Base-by-base conservation (phyloP, 2,113 vertebrate species). In the Dermatemys mawii region DNA sequence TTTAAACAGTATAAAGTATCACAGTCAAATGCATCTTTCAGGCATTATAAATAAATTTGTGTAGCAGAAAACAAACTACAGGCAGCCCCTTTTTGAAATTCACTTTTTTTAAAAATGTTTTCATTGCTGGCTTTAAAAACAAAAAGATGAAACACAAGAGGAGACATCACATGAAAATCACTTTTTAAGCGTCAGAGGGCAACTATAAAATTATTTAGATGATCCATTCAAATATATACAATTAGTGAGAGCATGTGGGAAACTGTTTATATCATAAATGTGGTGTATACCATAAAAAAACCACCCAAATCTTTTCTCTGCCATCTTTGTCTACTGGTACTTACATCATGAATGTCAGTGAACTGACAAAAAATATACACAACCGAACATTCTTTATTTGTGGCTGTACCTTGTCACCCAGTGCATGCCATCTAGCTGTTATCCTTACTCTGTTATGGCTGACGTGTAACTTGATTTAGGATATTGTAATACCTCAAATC, bases 11-110 rank as follows among this genome's bases (percentile, higher is more conserved):
- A 10, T 2, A 84, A 51, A 79, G 19, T 80, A 93, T 81, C 78
- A 38, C 49, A 46, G 63, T 84, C 84, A 95, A 95, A 87, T 90
- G 85, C 51, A 91, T 95, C 83, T 94, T 90, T 46, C 51, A 89
- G 84, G 53, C 86, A 89, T 93, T 94, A 90, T 92, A 93, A 96
- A 95, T 95, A 86, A 90, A 83, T 96, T 93, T 93, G 73, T 93
- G 41, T 81, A 94, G 93, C 50, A 38, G 81, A 95, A 96, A 96
- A 90, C 87, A 90, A 92, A 93, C 50, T 81, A 70, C 44, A 97
- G 81, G 38, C 57, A 93, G 29, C 79, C 93, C 70, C 41, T 90
- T 3, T 88, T 84, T 93, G 76, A 41, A 95, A 76, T 94, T 84
- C 80, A 63, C 88, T 60, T 86, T 2, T 78, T 95, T 84, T 92